Evolutionary conservation across 2,888 invertebrate genomes (phyloP), one percentile per base, ranked within the genome.

Genomic region (Drosophila prolongata): DNA sequence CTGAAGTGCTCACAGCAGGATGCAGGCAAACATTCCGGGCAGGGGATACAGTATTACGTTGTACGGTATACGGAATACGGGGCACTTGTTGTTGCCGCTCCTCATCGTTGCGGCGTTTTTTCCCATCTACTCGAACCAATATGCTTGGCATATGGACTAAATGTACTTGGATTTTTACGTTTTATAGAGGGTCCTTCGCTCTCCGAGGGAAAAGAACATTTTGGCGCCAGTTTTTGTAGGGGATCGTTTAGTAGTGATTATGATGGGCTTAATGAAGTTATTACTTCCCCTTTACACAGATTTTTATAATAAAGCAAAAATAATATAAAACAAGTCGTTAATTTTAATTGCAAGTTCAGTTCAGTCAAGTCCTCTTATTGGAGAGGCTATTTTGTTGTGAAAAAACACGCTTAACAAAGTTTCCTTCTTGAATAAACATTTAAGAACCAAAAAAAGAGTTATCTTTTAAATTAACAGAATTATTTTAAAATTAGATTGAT

Each of bases 111-210:
- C 72, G 73, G 66, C 82, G 67, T 66, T 9, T 42, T n/a, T 40
- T 59, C 40, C 27, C 53, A 40, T 64, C 80, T 74, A 60, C 82
- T 85, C 69, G 54, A 74, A 60, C 72, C 77, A 84, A 88, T 89
- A 82, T 89, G 84, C 68, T 75, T 67, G 69, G 83, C 84, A 84
- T 84, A 89, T 84, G 89, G 84, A 70, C 82, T 61, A 65, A 81
- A 74, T 72, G 58, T 60, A 73, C 71, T 67, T 77, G 27, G 56
- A 14, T 10, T 19, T 52, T 78, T 84, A 76, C 62, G 49, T 54
- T 73, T 71, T 67, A 62, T 38, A 11, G 14, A 54, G 44, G 47
- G 8, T 19, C 19, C 37, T 47, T 14, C 10, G 14, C 24, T 10
- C 14, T 35, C 11, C 13, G 46, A 24, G 5, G 8, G 49, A 19